Base-by-base conservation (phyloP, 1,140 invertebrate genomes). In the Cardiocondyla obscurior region DNA sequence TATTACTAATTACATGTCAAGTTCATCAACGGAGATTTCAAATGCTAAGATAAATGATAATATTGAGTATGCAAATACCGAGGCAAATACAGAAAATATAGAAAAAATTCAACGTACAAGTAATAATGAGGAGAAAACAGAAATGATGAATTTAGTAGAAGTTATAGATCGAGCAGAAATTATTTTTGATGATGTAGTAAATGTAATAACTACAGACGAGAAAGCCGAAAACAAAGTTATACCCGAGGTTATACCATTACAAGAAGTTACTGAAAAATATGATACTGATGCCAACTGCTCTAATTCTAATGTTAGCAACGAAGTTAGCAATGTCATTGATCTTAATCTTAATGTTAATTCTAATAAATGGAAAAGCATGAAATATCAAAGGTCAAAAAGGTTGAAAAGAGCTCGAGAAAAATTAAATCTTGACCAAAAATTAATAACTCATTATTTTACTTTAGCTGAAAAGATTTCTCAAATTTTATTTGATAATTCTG, bases 361-460 rank as follows among this genome's bases (percentile, higher is more conserved):
- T 60, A 30, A 60, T 19, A 60, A 36, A 60, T 60, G 30, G 57
- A 33, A 60, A 60, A 60, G 28, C 12, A n/a, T 60, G n/a, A 33
- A 60, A 33, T 60, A 60, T 16, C 30, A 60, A 36, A 33, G n/a
- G 36, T 60, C 30, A 19, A 16, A 60, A 33, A 60, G 57, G 33
- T 60, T 60, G 33, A 60, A 33, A 2, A 60, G 57, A 60, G 6
- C 0, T 60, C 57, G 28, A 60, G 28, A 60, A 60, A 60, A 58
- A 58, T 58, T 33, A 58, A 58, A 2, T 58, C 25, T 28, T 28
- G n/a, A 58, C 33, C 57, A 60, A 33, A 60, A 0, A 33, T 30
- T 60, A 8, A 60, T 60, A 33, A 60, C 57, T 8, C n/a, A 64
- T 64, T 64, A 64, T 64, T 64, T 42, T 42, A 64, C 8, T 64